phyloP scores from a whole-genome alignment of 2,113 vertebrate species.

The Aspiorhynchus laticeps region DNA sequence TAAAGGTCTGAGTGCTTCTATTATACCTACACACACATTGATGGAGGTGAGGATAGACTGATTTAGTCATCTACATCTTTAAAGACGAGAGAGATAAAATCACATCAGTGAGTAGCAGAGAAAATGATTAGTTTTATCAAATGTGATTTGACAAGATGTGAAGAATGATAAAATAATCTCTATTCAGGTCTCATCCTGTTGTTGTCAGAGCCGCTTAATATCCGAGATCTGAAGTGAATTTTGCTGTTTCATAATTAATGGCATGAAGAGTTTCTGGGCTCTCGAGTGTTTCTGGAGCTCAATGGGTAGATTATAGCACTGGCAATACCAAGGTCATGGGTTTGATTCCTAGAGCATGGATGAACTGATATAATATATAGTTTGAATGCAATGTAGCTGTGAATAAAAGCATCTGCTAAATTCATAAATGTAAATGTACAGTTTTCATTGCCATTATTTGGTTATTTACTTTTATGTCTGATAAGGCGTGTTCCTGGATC shows the following conservation, averaged over 20 bases:
- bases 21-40: conserved; percentile 28
- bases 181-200: conserved; percentile 17
- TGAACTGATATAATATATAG: background rate
- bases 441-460: background rate
- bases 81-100: conserved; percentile 35
- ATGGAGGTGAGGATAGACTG: conserved; percentile 25
- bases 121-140: conserved; percentile 18
- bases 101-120: background rate
- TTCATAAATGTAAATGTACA: background rate
- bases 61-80: conserved; percentile 26
- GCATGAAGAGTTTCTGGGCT: background rate
- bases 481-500: background rate
- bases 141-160: conserved; percentile 27
- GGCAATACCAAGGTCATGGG: background rate
- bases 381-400: background rate
- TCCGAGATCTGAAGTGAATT: conserved; percentile 8
- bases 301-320: background rate
- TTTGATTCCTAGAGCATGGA: background rate
- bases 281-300: background rate
- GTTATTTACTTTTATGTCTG: background rate
- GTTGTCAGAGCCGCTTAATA: conserved; percentile 4
- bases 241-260: conserved; percentile 17
- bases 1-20: conserved; percentile 40
- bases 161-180: conserved; percentile 22
- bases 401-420: background rate